phyloP scores from a whole-genome alignment of 2,113 vertebrate species.

The Phaethon lepturus region DNA sequence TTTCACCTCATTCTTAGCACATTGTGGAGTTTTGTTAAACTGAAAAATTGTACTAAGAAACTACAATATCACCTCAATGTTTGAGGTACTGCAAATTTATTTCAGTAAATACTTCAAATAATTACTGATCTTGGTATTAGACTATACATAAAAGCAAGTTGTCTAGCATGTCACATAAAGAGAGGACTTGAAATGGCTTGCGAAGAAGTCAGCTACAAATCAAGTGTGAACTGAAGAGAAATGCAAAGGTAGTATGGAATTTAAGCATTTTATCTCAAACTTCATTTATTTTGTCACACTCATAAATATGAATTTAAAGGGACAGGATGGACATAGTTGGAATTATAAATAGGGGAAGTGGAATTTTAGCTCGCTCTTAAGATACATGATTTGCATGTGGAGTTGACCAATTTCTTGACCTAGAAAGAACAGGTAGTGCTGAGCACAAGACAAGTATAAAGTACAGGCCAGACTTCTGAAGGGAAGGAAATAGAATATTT shows the following conservation, averaged over 20 bases:
- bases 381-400: fast-evolving
- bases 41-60: neutral
- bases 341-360: neutral
- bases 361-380: neutral
- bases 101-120: neutral
- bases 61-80: neutral
- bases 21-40: neutral
- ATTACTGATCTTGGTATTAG: neutral
- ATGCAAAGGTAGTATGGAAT: neutral
- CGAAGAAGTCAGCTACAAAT: neutral
- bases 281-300: neutral
- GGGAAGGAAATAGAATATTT: neutral
- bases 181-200: neutral
- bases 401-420: neutral
- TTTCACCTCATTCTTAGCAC: neutral
- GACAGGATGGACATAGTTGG: neutral
- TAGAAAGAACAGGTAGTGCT: neutral
- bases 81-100: neutral
- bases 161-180: neutral
- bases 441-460: neutral
- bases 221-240: neutral
- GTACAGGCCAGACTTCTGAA: neutral
- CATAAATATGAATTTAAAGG: neutral
- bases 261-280: neutral
- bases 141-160: neutral